These are phyloP conservation scores for Micronisus gabar DNA, from an alignment of 2,113 vertebrate genomes.

Conservation along the genomic window DNA sequence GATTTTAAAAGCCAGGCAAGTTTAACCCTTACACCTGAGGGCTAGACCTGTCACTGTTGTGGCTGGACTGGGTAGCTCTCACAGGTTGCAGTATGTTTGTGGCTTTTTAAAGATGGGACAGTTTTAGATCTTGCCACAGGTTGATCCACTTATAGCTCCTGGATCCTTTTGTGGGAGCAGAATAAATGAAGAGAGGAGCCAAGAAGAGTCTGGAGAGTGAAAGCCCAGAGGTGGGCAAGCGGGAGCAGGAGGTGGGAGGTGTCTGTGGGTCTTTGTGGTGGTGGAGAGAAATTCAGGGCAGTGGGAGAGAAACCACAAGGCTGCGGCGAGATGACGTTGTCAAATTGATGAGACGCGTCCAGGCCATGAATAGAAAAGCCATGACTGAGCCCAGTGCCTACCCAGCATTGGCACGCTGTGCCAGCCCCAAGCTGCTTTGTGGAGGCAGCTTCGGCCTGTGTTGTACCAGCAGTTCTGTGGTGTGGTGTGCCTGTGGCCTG, in stretches of 20 bases:
- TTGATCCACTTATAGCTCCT: not conserved
- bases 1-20: not conserved
- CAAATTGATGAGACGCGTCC: not conserved
- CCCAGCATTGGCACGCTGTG: not conserved
- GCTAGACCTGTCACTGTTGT: not conserved
- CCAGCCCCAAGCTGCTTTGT: not conserved
- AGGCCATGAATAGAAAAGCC: not conserved
- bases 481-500: not conserved
- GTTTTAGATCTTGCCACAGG: not conserved
- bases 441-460: not conserved
- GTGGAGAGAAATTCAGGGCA: not conserved
- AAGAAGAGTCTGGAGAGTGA: not conserved
- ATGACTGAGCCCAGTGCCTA: not conserved
- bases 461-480: not conserved
- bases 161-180: not conserved
- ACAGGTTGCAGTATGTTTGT: not conserved
- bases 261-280: fast-evolving
- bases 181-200: not conserved
- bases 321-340: not conserved
- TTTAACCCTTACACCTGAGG: not conserved
- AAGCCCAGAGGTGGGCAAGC: not conserved
- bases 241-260: not conserved
- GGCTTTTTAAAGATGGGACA: not conserved
- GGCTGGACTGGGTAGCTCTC: not conserved
- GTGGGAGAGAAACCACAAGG: not conserved